phyloP scores from a whole-genome alignment of 2,113 vertebrate genomes.

The Bos indicus region DNA sequence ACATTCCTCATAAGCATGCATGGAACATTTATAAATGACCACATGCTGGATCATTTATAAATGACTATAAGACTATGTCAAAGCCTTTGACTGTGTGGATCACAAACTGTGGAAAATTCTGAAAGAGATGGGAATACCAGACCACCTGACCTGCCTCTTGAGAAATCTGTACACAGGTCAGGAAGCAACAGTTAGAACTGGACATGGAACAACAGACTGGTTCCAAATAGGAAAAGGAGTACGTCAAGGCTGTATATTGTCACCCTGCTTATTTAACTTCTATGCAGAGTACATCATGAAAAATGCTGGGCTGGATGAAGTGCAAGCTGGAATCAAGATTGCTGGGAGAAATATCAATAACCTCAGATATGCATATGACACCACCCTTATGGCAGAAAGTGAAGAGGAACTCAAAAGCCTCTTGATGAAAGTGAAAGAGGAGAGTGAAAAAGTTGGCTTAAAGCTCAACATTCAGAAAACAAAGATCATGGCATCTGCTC shows the following conservation, averaged over 20 bases:
- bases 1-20: neutral
- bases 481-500: rapidly evolving
- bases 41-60: neutral
- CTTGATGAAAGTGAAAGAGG: neutral
- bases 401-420: neutral
- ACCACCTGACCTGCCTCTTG: neutral
- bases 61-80: neutral
- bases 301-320: neutral
- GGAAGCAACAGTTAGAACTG: neutral
- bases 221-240: neutral
- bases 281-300: neutral
- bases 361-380: neutral
- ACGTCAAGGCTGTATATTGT: neutral
- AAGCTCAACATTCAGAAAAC: neutral
- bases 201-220: neutral
- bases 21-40: neutral
- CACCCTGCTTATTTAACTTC: neutral
- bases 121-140: neutral
- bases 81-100: neutral
- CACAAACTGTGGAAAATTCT: neutral
- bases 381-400: neutral
- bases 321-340: neutral
- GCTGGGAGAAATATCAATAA: neutral
- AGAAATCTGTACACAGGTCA: neutral
- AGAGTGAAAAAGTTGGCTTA: neutral